phyloP scores from a whole-genome alignment of 1,140 invertebrate species.

The Akabosia matsudoensis region DNA sequence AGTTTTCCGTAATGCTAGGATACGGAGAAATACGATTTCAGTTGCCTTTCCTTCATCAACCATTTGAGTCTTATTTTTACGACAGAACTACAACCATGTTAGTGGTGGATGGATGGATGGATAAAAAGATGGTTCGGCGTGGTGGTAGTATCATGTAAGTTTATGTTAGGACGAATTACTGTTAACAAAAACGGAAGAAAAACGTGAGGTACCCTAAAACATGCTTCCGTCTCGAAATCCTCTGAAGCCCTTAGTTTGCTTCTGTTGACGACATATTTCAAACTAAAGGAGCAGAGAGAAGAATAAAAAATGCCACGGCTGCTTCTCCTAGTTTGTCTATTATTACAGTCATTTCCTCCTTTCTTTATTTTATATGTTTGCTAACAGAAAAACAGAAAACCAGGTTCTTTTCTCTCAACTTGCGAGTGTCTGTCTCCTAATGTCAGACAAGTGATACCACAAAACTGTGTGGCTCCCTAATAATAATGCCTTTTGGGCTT shows the following conservation, averaged over 20 bases:
- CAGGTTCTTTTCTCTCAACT: neutral
- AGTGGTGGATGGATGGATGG: neutral
- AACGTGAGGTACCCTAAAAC: neutral
- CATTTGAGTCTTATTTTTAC: neutral
- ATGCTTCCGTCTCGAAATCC: no score
- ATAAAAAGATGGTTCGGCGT: neutral
- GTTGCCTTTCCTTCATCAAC: neutral
- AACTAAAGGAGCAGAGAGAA: neutral
- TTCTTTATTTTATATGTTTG: neutral
- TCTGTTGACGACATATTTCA: neutral
- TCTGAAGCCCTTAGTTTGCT: no score
- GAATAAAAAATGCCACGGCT: neutral
- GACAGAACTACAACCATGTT: neutral
- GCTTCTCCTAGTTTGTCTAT: neutral
- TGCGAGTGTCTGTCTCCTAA: constrained; percentile 6
- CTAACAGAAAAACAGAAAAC: neutral
- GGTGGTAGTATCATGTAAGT: no score
- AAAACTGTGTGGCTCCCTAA: neutral
- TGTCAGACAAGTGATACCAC: constrained; percentile 10
- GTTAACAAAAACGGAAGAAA: neutral
- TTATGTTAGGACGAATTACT: neutral
- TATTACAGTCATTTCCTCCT: neutral
- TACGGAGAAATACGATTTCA: neutral
- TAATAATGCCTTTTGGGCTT: neutral
- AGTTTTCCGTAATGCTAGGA: neutral